Conservation (phyloP, 2,113 vertebrate species). For the Sarotherodon lohbergeri region DNA sequence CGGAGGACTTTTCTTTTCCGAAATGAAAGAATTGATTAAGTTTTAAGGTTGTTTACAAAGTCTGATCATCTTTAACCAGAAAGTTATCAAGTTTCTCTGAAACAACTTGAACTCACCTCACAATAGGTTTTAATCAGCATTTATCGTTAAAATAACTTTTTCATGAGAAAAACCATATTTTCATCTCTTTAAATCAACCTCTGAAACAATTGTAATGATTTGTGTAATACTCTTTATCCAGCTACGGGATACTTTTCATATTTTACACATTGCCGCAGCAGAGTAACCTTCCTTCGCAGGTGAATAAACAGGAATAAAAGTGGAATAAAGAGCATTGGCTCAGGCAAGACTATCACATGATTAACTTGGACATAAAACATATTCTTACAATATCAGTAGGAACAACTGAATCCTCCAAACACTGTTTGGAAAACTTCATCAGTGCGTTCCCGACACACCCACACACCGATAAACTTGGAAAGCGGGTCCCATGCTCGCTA, state of each 20-base stretch:
- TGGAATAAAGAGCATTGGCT: background rate
- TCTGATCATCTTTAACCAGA: background rate
- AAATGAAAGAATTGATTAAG: background rate
- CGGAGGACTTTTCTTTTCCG: too few relatives aligned
- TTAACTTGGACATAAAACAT: background rate
- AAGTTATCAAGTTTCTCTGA: background rate
- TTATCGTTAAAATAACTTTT: fast-evolving
- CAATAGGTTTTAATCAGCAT: background rate
- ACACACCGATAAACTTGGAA: background rate
- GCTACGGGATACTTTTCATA: fast-evolving
- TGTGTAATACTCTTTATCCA: background rate
- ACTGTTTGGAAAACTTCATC: background rate
- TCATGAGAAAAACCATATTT: fast-evolving
- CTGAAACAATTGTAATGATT: background rate
- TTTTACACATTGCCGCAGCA: background rate
- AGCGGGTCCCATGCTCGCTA: background rate
- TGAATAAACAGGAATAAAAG: background rate
- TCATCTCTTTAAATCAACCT: background rate
- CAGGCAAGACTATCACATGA: background rate
- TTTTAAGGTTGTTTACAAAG: background rate
- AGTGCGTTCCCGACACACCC: fast-evolving
- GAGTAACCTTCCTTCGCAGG: background rate
- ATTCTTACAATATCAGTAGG: background rate
- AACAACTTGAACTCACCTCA: background rate
- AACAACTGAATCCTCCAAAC: background rate